Base-by-base conservation (phyloP, 2,888 invertebrate genomes). In the Alsophila aescularia region DNA sequence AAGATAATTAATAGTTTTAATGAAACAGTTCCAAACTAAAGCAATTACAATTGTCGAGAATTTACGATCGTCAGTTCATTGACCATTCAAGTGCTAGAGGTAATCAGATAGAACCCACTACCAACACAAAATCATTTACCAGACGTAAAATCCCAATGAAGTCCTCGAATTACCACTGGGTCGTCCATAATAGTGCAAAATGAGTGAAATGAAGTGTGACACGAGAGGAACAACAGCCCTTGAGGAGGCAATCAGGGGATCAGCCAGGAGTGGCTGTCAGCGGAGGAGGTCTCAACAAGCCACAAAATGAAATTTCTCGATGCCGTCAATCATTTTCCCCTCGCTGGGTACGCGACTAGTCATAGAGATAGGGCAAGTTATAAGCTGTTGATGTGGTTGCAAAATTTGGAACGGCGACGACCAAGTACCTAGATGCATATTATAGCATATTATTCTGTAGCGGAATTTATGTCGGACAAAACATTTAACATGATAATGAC, bases 251-350 rank as follows among this genome's bases (percentile, higher is more conserved):
- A 83, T 83, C 82, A 79, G 70, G 67, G 67, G 65, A 14, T 32
- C 31, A 18, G 29, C 35, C 67, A 69, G 68, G 68, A 77, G 77
- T 77, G 75, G 77, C 73, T 63, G 62, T 60, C 65, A 72, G 74
- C 77, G 75, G 75, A 76, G 78, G 81, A 80, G 79, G 79, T 80
- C 85, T 90, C 89, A 84, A 90, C 86, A 86, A 85, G 87, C 90
- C 90, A 75, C 90, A 89, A 90, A 90, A 91, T 90, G 88, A 90
- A 90, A 85, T 89, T 86, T 89, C 89, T 85, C 81, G 80, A 79
- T 72, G 80, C 83, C 81, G 90, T 90, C 91, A 88, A 90, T 91
- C 90, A 90, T 90, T 87, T 90, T 85, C 88, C 90, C 91, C 90
- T 85, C 75, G 67, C 65, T 67, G 69, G 66, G 63, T 66, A 69